Conservation (phyloP, 2,888 invertebrate genomes). For the Lasioglossum morio region DNA sequence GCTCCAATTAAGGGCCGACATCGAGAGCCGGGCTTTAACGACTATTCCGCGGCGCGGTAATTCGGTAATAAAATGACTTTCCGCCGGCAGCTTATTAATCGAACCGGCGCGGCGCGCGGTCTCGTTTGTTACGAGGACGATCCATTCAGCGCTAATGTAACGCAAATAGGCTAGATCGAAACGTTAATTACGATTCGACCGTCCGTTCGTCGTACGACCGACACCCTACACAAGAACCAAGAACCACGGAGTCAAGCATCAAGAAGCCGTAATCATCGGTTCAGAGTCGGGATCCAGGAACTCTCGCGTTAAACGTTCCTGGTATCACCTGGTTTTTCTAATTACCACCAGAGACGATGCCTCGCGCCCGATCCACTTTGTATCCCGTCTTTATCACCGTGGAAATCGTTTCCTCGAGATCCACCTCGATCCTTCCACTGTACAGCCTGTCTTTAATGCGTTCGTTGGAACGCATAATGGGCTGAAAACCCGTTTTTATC, state of each 20-base stretch:
- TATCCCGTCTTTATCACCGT: slow-evolving; percentile 22
- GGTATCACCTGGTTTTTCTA: slow-evolving; percentile 34
- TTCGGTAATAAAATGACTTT: slow-evolving; percentile 18
- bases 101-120: slow-evolving; percentile 20
- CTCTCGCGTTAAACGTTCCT: slow-evolving; percentile 23
- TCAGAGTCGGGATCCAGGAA: slow-evolving; percentile 18
- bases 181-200: slow-evolving; percentile 28
- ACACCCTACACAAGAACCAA: slow-evolving; percentile 29
- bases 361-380: slow-evolving; percentile 23
- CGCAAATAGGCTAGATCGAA: slow-evolving; percentile 30
- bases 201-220: background rate
- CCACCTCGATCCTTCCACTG: background rate
- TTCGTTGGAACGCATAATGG: background rate
- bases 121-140: slow-evolving; percentile 20
- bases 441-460: background rate
- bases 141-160: slow-evolving; percentile 48
- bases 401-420: slow-evolving; percentile 8
- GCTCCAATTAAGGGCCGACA: background rate
- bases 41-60: background rate
- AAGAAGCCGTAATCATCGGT: slow-evolving; percentile 29
- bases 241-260: background rate
- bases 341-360: slow-evolving; percentile 16
- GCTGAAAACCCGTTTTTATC: background rate
- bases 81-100: slow-evolving; percentile 28
- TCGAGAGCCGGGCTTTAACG: background rate